Base-by-base conservation (phyloP, 2,113 vertebrate species). In the Strix uralensis region DNA sequence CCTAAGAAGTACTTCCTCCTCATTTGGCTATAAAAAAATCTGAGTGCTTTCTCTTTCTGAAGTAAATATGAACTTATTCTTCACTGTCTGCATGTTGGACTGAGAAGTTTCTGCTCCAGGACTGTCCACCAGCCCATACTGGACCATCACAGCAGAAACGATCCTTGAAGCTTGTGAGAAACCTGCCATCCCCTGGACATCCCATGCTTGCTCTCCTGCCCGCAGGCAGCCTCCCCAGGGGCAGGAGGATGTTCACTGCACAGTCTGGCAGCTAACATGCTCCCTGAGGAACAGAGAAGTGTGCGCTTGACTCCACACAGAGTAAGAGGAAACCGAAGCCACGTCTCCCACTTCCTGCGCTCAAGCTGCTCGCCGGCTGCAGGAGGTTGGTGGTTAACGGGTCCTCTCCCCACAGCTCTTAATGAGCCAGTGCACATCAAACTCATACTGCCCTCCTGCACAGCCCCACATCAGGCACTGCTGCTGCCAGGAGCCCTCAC, bases 251-350 rank as follows among this genome's bases (percentile, higher is more conserved):
- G 1, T 12, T 36, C 62, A 12, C 15, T 15, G 19, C 65, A 61
- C 12, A 47, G 51, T 42, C 62, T 49, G 57, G 47, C 79, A 92
- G 82, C 11, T n/a, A 47, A 47, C 14, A 6, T 0, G 4, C 58
- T 42, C 67, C 51, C 62, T 3, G 3, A 62, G 63, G 42, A 91
- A 59, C 1, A 5, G 30, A 40, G 57, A 71, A 38, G 32, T 23
- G 6, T 1, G 0, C 4, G 6, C 42, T 38, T 32, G 34, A 29
- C 26, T 71, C 51, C 11, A 5, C 7, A 2, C 46, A 70, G 22
- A 46, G 38, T 4, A 61, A 62, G 74, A 55, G 58, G 38, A 70
- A 95, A 58, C 42, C 4, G 12, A 86, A 74, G 42, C 22, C 81
- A 25, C 5, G 0, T 49, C 30, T 61, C 16, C 32, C 20, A 27